Percentiles rank a stretch among this genome's conserved stretches.
phyloP scores from a whole-genome alignment of 2,113 vertebrate genomes.

The Pseudorectes ferrugineus region DNA sequence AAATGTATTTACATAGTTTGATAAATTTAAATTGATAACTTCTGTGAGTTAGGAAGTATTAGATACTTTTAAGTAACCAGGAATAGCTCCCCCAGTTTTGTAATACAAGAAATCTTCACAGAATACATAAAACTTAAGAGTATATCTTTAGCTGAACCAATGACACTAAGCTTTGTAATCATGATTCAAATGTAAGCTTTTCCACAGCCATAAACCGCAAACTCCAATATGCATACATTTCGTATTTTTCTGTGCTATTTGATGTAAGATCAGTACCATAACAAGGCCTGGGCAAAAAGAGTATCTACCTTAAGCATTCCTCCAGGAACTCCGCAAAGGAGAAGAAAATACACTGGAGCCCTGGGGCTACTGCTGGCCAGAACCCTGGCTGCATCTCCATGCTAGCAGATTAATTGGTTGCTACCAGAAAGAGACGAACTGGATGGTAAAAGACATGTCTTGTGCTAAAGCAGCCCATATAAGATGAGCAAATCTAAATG shows the following conservation, averaged over 20 bases:
- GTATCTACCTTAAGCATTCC: neutral
- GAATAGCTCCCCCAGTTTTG: neutral
- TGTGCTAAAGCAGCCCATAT: neutral
- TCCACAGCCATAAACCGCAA: neutral
- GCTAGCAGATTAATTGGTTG: fast-evolving
- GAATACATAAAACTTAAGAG: neutral
- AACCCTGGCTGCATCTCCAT: neutral
- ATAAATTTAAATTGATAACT: neutral
- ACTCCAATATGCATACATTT: neutral
- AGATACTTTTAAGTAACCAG: neutral
- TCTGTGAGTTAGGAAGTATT: neutral
- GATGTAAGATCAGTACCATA: neutral
- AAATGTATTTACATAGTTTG: neutral
- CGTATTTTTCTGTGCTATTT: neutral
- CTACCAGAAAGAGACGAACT: neutral
- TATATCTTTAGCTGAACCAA: neutral
- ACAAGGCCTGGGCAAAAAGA: neutral
- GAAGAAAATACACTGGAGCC: neutral
- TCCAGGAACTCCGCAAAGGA: neutral
- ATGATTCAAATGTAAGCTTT: neutral
- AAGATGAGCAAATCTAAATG: neutral
- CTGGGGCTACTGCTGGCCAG: neutral
- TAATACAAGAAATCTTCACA: neutral
- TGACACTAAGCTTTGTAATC: neutral
- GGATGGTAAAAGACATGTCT: neutral